Percentiles rank a stretch among this genome's conserved stretches.
These are phyloP conservation scores for Nettapus auritus DNA, from an alignment of 2,113 vertebrate species.

Conservation along the genomic window DNA sequence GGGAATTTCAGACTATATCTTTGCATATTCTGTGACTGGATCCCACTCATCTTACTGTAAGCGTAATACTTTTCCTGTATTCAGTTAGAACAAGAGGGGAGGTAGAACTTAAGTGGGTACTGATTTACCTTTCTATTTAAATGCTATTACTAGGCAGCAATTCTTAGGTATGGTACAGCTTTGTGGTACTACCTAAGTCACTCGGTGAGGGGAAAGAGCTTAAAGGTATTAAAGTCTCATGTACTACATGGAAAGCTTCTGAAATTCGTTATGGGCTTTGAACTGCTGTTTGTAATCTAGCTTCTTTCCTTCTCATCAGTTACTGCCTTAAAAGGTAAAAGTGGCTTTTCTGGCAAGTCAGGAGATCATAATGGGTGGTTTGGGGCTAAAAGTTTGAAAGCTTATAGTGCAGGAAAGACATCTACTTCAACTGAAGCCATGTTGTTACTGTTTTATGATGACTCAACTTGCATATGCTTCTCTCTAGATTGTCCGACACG, in stretches of 20 bases:
- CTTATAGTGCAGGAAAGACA: background rate
- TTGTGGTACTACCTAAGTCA: background rate
- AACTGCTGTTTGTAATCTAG: background rate
- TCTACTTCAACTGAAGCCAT: background rate
- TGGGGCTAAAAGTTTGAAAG: background rate
- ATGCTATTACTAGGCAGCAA: background rate
- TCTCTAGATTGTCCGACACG: conserved; percentile 94
- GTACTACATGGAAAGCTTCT: background rate
- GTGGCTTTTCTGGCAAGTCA: background rate
- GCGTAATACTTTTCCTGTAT: background rate
- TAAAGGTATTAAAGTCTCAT: background rate
- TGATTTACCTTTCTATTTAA: background rate
- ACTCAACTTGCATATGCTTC: background rate
- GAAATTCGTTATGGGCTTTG: background rate
- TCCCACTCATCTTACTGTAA: background rate
- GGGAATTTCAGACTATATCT: background rate
- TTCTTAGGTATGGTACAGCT: background rate
- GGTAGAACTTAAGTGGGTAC: background rate
- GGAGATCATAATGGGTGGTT: background rate
- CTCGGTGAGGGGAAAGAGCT: background rate
- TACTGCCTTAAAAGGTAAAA: background rate
- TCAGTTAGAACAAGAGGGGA: background rate
- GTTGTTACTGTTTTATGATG: background rate
- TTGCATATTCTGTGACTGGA: background rate
- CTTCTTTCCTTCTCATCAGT: background rate